phyloP scores from a whole-genome alignment of 2,113 vertebrate species.

The Eudyptes chrysolophus region DNA sequence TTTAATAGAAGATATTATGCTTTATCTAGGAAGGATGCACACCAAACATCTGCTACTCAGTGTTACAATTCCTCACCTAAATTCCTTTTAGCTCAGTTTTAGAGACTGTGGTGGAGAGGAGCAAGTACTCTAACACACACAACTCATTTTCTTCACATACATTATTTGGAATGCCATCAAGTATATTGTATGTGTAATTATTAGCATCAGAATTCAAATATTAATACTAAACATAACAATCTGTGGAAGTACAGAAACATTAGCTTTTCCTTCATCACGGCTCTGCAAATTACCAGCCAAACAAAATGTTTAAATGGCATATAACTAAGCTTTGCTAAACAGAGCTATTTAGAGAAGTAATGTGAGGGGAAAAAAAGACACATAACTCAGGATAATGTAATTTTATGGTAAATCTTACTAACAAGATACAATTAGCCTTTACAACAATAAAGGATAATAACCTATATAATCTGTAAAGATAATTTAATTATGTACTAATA shows the following conservation, averaged over 20 bases:
- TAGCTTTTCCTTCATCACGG: neutral
- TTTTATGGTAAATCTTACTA: slow-evolving; percentile 23
- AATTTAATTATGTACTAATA: slow-evolving; percentile 35
- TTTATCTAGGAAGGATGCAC: neutral
- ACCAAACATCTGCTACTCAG: neutral
- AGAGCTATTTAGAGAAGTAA: neutral
- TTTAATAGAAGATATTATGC: neutral
- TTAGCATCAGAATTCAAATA: neutral
- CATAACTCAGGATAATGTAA: neutral
- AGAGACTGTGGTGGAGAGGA: neutral
- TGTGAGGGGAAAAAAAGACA: neutral
- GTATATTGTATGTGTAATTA: neutral
- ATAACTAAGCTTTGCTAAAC: slow-evolving; percentile 15
- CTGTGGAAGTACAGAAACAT: neutral
- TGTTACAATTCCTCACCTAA: neutral
- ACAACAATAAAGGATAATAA: slow-evolving; percentile 36
- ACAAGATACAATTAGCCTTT: slow-evolving; percentile 9
- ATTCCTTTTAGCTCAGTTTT: neutral
- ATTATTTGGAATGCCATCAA: neutral
- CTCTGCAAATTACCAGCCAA: neutral
- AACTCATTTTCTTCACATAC: neutral
- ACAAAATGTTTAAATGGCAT: neutral
- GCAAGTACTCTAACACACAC: neutral
- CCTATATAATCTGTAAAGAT: neutral
- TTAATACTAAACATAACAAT: neutral